These are phyloP conservation scores for Psittacara wagleri DNA, from an alignment of 2,113 vertebrate genomes.

Conservation along the genomic window DNA sequence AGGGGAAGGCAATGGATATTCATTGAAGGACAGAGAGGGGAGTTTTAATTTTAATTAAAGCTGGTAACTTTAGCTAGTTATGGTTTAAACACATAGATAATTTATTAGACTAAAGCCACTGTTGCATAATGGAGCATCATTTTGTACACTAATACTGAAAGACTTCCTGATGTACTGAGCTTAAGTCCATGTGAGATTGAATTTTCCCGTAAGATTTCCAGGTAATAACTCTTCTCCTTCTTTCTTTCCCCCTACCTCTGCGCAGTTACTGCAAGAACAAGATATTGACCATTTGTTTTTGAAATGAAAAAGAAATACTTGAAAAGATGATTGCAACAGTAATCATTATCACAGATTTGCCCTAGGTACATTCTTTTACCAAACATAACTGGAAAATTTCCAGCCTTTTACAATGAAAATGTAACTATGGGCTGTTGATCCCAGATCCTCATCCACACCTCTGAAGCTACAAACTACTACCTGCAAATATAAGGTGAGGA, in stretches of 20 bases:
- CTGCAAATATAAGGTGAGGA: not conserved
- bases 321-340: not conserved
- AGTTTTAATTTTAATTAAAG: not conserved
- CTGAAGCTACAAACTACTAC: not conserved
- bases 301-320: not conserved
- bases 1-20: not conserved
- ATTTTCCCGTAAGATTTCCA: slow-evolving; percentile 4
- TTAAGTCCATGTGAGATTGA: not conserved
- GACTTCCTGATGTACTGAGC: not conserved
- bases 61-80: not conserved
- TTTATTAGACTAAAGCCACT: not conserved
- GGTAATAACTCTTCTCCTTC: not conserved
- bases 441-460: not conserved
- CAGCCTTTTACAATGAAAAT: not conserved
- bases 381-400: not conserved
- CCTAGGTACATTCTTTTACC: not conserved
- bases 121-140: not conserved
- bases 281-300: not conserved
- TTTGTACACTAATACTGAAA: slow-evolving; percentile 7
- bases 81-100: slow-evolving; percentile 2
- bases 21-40: not conserved
- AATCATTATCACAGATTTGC: not conserved
- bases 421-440: not conserved
- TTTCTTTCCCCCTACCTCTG: not conserved
- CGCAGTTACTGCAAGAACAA: not conserved